Evolutionary conservation across 2,113 vertebrate species (phyloP).

Genomic region (human): GRCh38 chr3:76754001-76754500

Average conservation of each 20-base stretch:
- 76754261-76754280: background rate
- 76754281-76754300: background rate
- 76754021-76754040: conserved; percentile 22
- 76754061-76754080: background rate
- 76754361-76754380: background rate
- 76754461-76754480: conserved; percentile 30
- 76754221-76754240: background rate
- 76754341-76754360: background rate
- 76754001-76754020: background rate
- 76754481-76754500: conserved; percentile 56
- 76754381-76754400: background rate
- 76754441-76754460: background rate
- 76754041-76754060: background rate
- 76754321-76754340: background rate
- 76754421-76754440: background rate
- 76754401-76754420: fast-evolving
- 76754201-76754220: background rate
- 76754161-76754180: background rate
- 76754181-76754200: background rate
- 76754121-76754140: background rate
- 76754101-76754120: background rate
- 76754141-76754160: background rate
- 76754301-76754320: background rate
- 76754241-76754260: background rate
- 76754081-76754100: background rate